Percentiles rank a stretch among this genome's conserved stretches.
Conservation (phyloP, 2,113 vertebrate genomes). For the Rynchops niger region DNA sequence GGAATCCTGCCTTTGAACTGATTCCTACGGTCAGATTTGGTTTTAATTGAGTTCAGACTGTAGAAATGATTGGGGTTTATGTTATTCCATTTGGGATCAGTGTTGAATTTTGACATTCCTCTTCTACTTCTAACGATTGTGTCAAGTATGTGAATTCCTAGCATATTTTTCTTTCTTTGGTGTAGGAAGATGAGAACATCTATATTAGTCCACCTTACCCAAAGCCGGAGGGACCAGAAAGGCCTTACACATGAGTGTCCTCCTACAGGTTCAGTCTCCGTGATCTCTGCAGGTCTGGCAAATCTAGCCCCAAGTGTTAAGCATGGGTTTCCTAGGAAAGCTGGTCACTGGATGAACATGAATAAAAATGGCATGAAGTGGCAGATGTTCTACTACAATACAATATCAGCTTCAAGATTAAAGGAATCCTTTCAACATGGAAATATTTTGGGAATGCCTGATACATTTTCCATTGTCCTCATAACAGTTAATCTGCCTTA, state of each 20-base stretch:
- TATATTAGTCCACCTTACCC: not conserved
- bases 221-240: not conserved
- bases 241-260: not conserved
- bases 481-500: not conserved
- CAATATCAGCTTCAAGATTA: not conserved
- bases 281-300: not conserved
- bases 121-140: not conserved
- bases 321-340: not conserved
- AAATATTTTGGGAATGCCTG: not conserved
- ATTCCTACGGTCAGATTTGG: not conserved
- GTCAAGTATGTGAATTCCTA: not conserved
- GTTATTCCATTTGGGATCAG: not conserved
- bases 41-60: not conserved
- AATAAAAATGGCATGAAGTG: not conserved
- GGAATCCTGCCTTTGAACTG: not conserved
- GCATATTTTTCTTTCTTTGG: not conserved
- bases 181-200: not conserved
- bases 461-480: not conserved
- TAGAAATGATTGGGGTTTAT: not conserved
- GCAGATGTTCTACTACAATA: not conserved
- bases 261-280: not conserved
- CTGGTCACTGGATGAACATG: not conserved
- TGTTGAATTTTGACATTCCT: not conserved
- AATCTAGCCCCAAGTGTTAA: not conserved
- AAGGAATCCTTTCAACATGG: not conserved